A percentile compares a stretch with the other conserved stretches of the same genome.
These are phyloP conservation scores for Ataeniobius toweri DNA, from an alignment of 2,797 vertebrate genomes.

Conservation along the genomic window DNA sequence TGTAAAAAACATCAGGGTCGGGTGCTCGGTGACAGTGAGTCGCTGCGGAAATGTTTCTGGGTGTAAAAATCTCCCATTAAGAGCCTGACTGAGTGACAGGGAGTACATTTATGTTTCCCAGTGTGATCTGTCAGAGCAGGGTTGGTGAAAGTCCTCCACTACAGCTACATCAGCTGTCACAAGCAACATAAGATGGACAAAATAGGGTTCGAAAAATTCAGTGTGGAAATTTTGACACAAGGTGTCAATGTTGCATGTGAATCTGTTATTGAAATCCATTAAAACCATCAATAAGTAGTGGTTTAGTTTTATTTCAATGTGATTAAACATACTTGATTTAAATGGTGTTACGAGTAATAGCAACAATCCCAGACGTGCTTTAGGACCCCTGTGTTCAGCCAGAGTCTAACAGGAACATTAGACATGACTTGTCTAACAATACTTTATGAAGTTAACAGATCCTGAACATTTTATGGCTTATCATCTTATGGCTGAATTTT, in stretches of 20 bases:
- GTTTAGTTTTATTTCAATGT: background rate
- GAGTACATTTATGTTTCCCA: slow-evolving; percentile 73
- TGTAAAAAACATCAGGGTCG: slow-evolving; percentile 49
- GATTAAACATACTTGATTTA: background rate
- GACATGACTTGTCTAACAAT: background rate
- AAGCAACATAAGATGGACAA: slow-evolving; percentile 39
- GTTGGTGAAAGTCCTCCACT: slow-evolving; percentile 75
- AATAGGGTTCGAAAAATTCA: slow-evolving; percentile 23
- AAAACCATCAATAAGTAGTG: background rate
- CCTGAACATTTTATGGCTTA: background rate
- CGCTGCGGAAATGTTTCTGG: slow-evolving; percentile 48
- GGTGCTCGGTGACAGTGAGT: slow-evolving; percentile 48
- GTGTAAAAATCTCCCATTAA: slow-evolving; percentile 68
- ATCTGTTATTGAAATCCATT: background rate
- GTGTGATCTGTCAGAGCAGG: slow-evolving; percentile 68
- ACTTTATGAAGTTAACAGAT: background rate
- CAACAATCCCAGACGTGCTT: background rate
- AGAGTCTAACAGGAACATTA: background rate
- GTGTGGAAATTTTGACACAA: slow-evolving; percentile 10
- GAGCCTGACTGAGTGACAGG: slow-evolving; percentile 71
- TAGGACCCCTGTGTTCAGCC: background rate
- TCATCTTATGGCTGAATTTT: background rate
- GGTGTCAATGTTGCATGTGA: background rate
- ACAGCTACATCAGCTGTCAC: slow-evolving; percentile 67
- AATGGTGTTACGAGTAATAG: background rate